These are phyloP conservation scores for Chiloscyllium plagiosum DNA, from an alignment of 2,113 vertebrate genomes.

Conservation along the genomic window DNA sequence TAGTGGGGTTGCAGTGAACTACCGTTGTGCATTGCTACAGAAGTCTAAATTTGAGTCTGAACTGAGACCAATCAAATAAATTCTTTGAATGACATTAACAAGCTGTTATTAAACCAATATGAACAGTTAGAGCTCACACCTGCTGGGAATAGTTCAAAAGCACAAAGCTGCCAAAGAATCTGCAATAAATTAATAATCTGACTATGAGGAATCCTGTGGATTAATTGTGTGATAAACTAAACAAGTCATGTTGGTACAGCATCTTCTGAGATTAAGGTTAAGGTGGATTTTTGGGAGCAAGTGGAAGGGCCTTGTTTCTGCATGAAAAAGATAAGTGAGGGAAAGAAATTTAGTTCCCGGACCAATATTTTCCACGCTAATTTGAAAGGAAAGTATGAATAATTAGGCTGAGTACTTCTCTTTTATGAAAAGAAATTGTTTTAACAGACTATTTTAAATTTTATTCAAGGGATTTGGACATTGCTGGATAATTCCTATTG, in stretches of 20 bases:
- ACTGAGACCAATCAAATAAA: not conserved
- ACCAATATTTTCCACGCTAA: not conserved
- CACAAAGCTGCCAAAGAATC: not conserved
- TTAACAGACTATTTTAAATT: not conserved
- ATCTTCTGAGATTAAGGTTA: not conserved
- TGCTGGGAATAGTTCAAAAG: not conserved
- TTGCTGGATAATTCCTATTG: too few species aligned
- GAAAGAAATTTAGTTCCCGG: not conserved
- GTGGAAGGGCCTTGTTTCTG: not conserved
- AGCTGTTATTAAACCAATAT: not conserved
- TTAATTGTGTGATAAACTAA: not conserved
- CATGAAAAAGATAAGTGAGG: not conserved
- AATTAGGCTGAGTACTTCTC: not conserved
- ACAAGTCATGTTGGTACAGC: not conserved
- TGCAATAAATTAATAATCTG: not conserved
- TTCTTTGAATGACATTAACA: not conserved
- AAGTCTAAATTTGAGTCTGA: not conserved
- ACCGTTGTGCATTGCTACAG: not conserved
- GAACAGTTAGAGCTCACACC: not conserved
- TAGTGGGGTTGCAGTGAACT: not conserved
- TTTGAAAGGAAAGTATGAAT: not conserved
- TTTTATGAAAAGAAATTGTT: not conserved
- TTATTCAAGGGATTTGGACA: too few species aligned
- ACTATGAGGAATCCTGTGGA: not conserved
- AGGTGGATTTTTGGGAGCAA: not conserved